phyloP scores from a whole-genome alignment of 1,140 invertebrate species.

The Idris sp. region DNA sequence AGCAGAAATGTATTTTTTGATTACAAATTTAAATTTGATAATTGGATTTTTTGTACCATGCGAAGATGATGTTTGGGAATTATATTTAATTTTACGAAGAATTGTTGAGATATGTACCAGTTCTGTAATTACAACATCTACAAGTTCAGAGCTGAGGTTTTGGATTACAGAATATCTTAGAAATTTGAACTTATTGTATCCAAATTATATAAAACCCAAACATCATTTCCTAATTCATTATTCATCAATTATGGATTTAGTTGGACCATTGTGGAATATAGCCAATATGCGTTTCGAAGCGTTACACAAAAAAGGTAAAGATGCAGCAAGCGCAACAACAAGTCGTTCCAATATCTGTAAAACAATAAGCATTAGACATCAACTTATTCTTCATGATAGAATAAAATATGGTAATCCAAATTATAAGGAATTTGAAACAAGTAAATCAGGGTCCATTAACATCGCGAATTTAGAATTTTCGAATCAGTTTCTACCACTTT shows the following conservation, averaged over 20 bases:
- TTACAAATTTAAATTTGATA: slow-evolving; percentile 5
- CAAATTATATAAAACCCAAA: slow-evolving; percentile 11
- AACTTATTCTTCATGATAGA: slow-evolving; percentile 2
- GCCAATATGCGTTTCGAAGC: slow-evolving; percentile 5
- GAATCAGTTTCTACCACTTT: neutral
- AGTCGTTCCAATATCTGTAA: slow-evolving; percentile 10
- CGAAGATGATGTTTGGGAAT: slow-evolving; percentile 4
- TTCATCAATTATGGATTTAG: slow-evolving; percentile 3
- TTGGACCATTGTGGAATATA: slow-evolving; percentile 23
- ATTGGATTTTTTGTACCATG: neutral
- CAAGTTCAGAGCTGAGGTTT: neutral
- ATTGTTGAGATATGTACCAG: slow-evolving; percentile 3
- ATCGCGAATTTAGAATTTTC: too few relatives aligned
- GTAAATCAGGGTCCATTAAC: neutral
- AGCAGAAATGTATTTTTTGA: slow-evolving; percentile 6
- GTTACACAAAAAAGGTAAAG: slow-evolving; percentile 2
- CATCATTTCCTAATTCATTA: slow-evolving; percentile 12
- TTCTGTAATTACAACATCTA: neutral
- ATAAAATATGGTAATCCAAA: neutral
- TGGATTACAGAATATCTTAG: neutral
- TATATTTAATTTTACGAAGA: slow-evolving; percentile 1
- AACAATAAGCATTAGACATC: slow-evolving; percentile 12
- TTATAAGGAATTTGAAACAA: neutral
- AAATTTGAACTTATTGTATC: slow-evolving; percentile 3
- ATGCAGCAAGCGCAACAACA: neutral